A percentile compares a stretch with the other conserved stretches of the same genome.
These are phyloP conservation scores for Plutella xylostella DNA, from an alignment of 2,888 invertebrate genomes.

Conservation along the genomic window DNA sequence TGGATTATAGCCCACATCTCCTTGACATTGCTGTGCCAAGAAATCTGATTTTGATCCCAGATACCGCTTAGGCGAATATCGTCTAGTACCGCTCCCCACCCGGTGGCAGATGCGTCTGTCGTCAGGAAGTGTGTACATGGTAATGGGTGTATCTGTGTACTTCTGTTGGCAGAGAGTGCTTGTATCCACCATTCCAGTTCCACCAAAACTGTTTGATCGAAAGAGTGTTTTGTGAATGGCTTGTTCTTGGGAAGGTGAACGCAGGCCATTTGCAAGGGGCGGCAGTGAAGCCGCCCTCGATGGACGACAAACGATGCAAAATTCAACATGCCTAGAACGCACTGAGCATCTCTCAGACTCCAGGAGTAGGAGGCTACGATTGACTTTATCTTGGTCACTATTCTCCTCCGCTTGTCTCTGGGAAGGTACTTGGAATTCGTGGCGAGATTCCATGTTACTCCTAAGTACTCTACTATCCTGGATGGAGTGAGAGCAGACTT, in stretches of 20 bases:
- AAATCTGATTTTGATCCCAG: not conserved
- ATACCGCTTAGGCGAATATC: too few species aligned
- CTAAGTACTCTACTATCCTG: not conserved
- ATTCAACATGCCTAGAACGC: not conserved
- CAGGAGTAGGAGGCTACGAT: not conserved
- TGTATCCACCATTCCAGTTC: too few species aligned
- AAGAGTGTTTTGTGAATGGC: too few species aligned
- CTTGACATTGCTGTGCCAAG: not conserved
- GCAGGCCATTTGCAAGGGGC: too few species aligned
- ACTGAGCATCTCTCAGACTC: not conserved
- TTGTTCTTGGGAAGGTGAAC: too few species aligned
- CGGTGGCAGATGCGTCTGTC: not conserved
- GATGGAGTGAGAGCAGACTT: too few species aligned
- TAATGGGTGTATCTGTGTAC: not conserved
- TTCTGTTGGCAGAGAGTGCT: not conserved
- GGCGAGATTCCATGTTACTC: conserved; percentile 4
- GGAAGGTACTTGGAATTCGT: conserved; percentile 1
- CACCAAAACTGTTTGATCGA: too few species aligned
- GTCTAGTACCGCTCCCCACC: not conserved
- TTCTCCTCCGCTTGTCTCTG: not conserved
- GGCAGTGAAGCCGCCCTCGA: too few species aligned
- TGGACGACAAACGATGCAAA: not conserved
- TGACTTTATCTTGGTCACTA: not conserved
- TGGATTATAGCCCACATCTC: not conserved
- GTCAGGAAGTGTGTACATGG: not conserved